Percentiles rank a stretch among this genome's conserved stretches.
phyloP scores from a whole-genome alignment of 2,797 vertebrate species.

The Aphelocoma californica region DNA sequence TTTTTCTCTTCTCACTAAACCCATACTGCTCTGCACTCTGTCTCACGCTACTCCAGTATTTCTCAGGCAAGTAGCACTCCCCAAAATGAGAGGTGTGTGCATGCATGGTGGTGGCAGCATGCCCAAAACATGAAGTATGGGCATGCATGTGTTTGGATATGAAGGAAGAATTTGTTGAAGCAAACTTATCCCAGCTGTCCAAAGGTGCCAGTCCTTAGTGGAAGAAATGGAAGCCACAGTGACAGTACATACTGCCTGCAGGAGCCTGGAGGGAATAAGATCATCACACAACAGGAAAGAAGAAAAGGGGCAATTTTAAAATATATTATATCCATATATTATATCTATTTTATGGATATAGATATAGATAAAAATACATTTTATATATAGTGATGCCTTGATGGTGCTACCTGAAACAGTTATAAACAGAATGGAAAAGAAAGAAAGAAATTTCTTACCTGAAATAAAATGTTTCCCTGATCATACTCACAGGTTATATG shows the following conservation, averaged over 20 bases:
- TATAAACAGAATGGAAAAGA: neutral
- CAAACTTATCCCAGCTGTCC: neutral
- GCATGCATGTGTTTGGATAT: rapidly evolving
- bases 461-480: neutral
- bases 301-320: neutral
- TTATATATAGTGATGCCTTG: neutral
- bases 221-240: neutral
- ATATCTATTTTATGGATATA: neutral
- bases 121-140: neutral
- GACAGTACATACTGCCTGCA: neutral
- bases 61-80: neutral
- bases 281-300: neutral
- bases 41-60: neutral
- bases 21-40: rapidly evolving
- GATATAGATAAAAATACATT: neutral
- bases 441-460: neutral
- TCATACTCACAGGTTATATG: neutral
- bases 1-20: neutral
- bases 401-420: neutral
- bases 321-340: no score
- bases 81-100: neutral
- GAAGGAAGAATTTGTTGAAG: neutral
- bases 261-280: neutral
- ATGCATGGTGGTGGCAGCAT: no score
- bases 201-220: neutral